phyloP scores from a whole-genome alignment of 2,888 invertebrate species.

The Dryadula phaetusa region DNA sequence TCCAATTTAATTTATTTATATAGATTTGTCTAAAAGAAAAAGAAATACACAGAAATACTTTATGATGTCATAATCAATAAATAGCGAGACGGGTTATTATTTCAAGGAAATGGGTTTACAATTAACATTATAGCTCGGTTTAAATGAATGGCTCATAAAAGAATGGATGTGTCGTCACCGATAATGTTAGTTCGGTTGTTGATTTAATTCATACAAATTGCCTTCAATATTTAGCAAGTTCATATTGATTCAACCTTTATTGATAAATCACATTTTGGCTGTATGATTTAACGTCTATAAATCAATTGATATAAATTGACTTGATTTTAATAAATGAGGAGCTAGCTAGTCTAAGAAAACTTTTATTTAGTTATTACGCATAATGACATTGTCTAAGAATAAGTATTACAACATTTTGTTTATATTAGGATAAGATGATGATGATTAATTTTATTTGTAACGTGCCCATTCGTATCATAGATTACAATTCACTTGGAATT shows the following conservation, averaged over 20 bases:
- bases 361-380: background rate
- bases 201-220: background rate
- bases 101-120: conserved; percentile 24
- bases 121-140: conserved; percentile 27
- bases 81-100: background rate
- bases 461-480: background rate
- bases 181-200: conserved; percentile 33
- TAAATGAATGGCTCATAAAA: conserved; percentile 33
- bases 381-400: conserved; percentile 2
- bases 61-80: conserved; percentile 31
- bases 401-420: conserved; percentile 10
- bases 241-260: background rate
- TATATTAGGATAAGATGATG: conserved; percentile 21
- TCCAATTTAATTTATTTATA: no score
- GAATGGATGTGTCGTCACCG: conserved; percentile 25
- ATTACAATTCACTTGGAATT: background rate
- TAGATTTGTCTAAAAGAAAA: no score
- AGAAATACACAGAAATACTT: no score
- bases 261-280: no score
- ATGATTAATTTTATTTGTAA: background rate
- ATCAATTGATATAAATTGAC: background rate
- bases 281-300: background rate
- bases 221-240: background rate
- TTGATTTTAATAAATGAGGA: background rate
- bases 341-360: background rate